Evolutionary conservation across 2,888 invertebrate species (phyloP), one percentile per base, ranked within the genome.

Genomic region (Orthonevra nobilis): DNA sequence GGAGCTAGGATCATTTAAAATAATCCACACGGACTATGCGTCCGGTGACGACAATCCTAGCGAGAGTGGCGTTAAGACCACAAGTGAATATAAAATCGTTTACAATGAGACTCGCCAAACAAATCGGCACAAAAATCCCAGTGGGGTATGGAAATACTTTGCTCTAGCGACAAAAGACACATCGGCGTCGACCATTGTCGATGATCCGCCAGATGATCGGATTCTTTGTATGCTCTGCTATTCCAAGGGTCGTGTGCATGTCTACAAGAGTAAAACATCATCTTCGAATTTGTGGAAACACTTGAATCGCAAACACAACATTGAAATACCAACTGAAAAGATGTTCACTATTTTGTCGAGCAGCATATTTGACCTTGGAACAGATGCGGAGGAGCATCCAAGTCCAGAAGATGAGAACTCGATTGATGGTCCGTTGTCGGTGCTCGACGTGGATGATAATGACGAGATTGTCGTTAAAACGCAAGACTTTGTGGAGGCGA

Each of bases 271-370:
- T 3, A 82, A 74, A 36, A 82, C 82, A 2, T 81, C 82, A 0
- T 81, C 82, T 0, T 79, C 81, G 0, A 82, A 82, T 64, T 7
- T 82, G 3, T 82, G 82, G 82, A 81, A 81, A 5, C 82, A 82
- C 44, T 14, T 82, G 5, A 60, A 75, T 50, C 69, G 77, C 2
- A 82, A 79, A 19, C 82, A 82, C 20, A 38, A 60, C 26, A 81
- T 82, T 38, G 66, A 70, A 36, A 73, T 82, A 5, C 82, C 82
- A 6, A 34, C 69, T 1, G 81, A 81, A 10, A 69, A 69, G 6
- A 70, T 72, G 34, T 68, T 72, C 10, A 48, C 60, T 5, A 64
- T 68, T 2, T 44, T 48, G 3, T 14, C 66, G n/a, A 15, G 15
- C 0, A 66, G 40, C 6, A 32, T 54, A 2, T 66, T 60, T 7